Conservation (phyloP, 2,888 invertebrate species). For the Invenusta paracnida region DNA sequence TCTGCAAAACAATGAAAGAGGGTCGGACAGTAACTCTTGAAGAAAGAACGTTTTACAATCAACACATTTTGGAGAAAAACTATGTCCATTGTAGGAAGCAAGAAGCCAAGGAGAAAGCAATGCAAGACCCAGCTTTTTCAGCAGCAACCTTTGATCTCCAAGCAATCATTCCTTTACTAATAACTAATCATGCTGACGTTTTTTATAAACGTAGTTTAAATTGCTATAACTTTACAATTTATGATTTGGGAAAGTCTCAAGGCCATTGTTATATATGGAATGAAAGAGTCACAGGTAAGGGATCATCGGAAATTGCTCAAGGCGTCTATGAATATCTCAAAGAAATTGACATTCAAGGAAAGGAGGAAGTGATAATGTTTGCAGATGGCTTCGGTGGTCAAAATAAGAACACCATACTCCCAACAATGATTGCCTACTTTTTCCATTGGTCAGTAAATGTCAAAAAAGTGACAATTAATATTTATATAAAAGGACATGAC, state of each 20-base stretch:
- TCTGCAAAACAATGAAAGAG: neutral
- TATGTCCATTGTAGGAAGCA: slow-evolving; percentile 6
- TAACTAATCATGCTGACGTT: neutral
- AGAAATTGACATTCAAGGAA: neutral
- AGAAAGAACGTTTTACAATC: slow-evolving; percentile 23
- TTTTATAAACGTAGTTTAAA: neutral
- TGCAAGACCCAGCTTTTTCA: slow-evolving; percentile 26
- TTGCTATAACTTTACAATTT: neutral
- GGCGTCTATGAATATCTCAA: neutral
- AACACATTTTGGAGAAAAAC: neutral
- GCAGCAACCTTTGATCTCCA: slow-evolving; percentile 23
- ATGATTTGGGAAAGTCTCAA: neutral
- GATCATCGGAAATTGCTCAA: neutral
- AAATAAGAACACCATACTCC: slow-evolving; percentile 4
- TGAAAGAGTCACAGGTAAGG: neutral
- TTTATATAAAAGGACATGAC: neutral
- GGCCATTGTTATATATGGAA: neutral
- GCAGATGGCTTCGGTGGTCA: slow-evolving; percentile 10
- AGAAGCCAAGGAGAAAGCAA: neutral
- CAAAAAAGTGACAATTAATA: neutral
- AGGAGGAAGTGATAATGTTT: slow-evolving; percentile 6
- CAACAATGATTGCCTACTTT: slow-evolving; percentile 21
- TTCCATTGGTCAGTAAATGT: slow-evolving; percentile 3
- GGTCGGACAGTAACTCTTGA: slow-evolving; percentile 13
- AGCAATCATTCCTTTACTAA: neutral